Percentiles rank a stretch among this genome's conserved stretches.
Conservation (phyloP, 1,140 invertebrate genomes). For the Drosophila pseudoananassae region DNA sequence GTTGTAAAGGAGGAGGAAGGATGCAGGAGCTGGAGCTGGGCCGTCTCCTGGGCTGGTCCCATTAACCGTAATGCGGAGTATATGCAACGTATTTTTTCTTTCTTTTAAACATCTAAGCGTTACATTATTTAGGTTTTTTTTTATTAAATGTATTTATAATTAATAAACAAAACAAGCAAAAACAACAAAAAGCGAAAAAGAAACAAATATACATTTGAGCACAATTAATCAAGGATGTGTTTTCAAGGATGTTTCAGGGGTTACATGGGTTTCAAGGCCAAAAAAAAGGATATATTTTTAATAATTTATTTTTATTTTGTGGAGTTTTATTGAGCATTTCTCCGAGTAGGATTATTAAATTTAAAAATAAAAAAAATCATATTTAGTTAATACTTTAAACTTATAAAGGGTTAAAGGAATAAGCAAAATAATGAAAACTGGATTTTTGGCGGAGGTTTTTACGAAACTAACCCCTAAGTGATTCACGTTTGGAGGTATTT, state of each 20-base stretch:
- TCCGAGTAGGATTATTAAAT: no score
- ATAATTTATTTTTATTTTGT: no score
- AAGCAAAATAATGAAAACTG: no score
- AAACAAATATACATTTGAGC: slow-evolving; percentile 75
- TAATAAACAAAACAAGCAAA: slow-evolving; percentile 63
- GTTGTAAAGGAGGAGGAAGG: background rate
- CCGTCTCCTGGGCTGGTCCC: slow-evolving; percentile 16
- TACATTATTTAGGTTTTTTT: slow-evolving; percentile 82
- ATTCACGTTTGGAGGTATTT: no score
- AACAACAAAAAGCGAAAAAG: slow-evolving; percentile 49
- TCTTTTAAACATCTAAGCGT: slow-evolving; percentile 75
- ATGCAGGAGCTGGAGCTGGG: background rate
- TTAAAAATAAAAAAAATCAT: no score
- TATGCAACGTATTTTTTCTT: slow-evolving; percentile 64
- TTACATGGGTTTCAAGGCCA: no score
- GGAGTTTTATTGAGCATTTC: no score
- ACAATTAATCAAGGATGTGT: slow-evolving; percentile 24
- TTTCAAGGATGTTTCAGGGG: background rate
- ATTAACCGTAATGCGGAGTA: slow-evolving; percentile 46
- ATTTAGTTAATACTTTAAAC: no score
- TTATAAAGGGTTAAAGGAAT: no score
- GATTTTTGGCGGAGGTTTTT: no score
- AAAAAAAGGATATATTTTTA: no score
- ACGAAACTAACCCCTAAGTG: no score
- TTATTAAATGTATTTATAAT: slow-evolving; percentile 83